These are phyloP conservation scores for Cepaea nemoralis DNA, from an alignment of 1,140 invertebrate species.

Conservation along the genomic window DNA sequence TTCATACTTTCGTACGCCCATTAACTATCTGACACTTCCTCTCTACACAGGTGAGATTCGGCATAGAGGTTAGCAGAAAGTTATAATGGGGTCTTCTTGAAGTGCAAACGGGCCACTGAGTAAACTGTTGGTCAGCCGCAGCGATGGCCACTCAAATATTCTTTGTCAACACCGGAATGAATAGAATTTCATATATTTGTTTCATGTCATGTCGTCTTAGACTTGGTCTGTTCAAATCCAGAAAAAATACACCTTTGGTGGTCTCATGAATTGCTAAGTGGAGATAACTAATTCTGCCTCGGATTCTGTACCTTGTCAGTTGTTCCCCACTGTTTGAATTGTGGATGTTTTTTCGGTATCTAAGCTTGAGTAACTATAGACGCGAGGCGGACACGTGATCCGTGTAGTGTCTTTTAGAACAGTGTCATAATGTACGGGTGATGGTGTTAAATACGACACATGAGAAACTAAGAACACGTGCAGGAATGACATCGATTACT, in stretches of 20 bases:
- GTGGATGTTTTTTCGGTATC: no score
- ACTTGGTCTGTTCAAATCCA: background rate
- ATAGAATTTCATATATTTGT: background rate
- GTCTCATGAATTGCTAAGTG: conserved; percentile 8
- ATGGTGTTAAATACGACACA: no score
- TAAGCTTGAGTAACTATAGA: no score
- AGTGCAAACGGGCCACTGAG: background rate
- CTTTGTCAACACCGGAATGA: conserved; percentile 1
- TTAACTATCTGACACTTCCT: conserved; percentile 7
- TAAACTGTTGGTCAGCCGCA: conserved; percentile 6
- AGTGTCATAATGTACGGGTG: no score
- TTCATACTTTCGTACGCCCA: background rate
- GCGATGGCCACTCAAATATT: background rate
- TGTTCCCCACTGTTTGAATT: background rate
- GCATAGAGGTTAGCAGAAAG: background rate
- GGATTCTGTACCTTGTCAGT: background rate
- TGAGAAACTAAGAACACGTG: no score
- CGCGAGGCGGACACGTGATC: no score
- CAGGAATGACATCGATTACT: no score
- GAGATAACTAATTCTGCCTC: background rate
- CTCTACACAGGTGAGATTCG: background rate
- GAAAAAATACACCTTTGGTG: conserved; percentile 2
- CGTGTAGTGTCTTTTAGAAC: no score
- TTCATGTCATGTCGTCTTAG: background rate
- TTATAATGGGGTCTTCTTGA: background rate